Evolutionary conservation across 2,888 invertebrate genomes (phyloP).

Genomic region (Gymnosoma rotundatum): DNA sequence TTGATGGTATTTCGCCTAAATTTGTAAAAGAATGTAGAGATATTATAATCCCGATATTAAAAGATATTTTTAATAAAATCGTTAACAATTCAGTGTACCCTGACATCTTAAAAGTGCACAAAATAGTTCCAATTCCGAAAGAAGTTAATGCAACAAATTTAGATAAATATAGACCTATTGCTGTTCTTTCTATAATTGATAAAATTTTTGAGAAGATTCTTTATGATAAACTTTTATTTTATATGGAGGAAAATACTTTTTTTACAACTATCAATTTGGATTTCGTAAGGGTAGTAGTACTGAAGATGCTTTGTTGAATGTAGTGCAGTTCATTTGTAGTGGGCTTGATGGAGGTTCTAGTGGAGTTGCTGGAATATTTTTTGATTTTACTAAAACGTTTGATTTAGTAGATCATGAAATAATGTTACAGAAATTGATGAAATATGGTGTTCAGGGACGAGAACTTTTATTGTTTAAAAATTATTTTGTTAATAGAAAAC

Average conservation of each 20-base stretch:
- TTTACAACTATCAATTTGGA: constrained; percentile 8
- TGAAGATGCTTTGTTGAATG: constrained; percentile 14
- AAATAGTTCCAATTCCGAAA: constrained; percentile 31
- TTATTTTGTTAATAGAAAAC: constrained; percentile 7
- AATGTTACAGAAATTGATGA: neutral
- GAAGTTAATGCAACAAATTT: neutral
- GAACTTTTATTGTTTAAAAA: neutral
- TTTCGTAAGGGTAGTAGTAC: constrained; percentile 6
- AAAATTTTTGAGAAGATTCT: constrained; percentile 19
- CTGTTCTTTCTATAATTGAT: constrained; percentile 15
- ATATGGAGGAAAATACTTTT: constrained; percentile 11
- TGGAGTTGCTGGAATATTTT: constrained; percentile 8
- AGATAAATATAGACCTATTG: constrained; percentile 9
- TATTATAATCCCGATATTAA: neutral
- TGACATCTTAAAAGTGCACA: constrained; percentile 17
- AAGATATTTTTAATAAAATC: constrained; percentile 20
- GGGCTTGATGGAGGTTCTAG: neutral
- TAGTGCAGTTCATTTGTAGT: constrained; percentile 6
- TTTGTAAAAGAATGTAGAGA: constrained; percentile 9
- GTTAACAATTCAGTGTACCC: constrained; percentile 15
- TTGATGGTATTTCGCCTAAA: too few species aligned
- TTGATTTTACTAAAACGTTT: constrained; percentile 1
- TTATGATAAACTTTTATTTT: neutral
- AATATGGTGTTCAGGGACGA: neutral
- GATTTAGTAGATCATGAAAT: constrained; percentile 4